These are phyloP conservation scores for Steinernema feltiae DNA, from an alignment of 1,140 invertebrate species.

Conservation along the genomic window DNA sequence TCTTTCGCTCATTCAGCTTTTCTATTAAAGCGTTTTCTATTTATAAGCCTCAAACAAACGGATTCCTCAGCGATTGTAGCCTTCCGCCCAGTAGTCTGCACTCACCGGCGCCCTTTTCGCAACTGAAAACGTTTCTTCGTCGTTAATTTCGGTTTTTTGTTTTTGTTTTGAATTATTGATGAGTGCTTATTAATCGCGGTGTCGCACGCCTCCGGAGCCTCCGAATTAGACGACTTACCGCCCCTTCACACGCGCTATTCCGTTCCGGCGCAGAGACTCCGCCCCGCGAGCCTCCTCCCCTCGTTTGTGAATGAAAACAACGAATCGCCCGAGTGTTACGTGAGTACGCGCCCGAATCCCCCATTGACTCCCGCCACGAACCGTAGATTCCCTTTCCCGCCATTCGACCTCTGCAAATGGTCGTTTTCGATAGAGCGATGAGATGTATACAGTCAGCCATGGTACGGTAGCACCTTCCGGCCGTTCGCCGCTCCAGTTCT, in stretches of 20 bases:
- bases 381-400: not conserved
- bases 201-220: no score
- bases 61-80: no score
- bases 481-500: not conserved
- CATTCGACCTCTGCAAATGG: not conserved
- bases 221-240: no score
- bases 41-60: no score
- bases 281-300: not conserved
- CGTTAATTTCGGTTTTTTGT: not conserved
- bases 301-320: not conserved
- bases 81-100: no score
- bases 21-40: no score
- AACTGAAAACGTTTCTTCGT: no score
- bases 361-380: not conserved
- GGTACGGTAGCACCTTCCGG: not conserved
- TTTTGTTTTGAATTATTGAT: not conserved
- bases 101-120: no score
- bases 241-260: not conserved
- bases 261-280: not conserved
- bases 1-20: no score
- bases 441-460: constrained; percentile 4
- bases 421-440: not conserved
- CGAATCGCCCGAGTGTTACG: not conserved
- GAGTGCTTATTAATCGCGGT: not conserved
- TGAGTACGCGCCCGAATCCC: not conserved